Evolutionary conservation across 2,113 vertebrate genomes (phyloP).

Genomic region (Pristiophorus japonicus): DNA sequence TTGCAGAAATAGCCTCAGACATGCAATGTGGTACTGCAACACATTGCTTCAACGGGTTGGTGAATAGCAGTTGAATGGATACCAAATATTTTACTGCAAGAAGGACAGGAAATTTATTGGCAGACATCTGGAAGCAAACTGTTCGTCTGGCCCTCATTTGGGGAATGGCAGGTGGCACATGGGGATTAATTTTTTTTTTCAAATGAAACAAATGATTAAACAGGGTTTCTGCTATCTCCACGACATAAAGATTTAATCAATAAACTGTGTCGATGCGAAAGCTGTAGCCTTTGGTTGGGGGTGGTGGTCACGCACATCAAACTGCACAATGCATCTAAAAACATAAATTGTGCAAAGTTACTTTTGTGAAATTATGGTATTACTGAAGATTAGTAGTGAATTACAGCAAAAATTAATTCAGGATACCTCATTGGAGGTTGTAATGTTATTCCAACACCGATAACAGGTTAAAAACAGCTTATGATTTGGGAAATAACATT

Average conservation of each 20-base stretch:
- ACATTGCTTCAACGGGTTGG: background rate
- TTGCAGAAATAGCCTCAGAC: background rate
- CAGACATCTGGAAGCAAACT: background rate
- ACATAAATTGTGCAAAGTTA: background rate
- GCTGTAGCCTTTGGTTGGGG: too few relatives aligned
- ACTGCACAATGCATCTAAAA: background rate
- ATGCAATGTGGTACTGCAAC: background rate
- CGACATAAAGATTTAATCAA: background rate
- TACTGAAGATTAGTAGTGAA: background rate
- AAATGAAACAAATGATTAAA: conserved; percentile 29
- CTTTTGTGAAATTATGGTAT: background rate
- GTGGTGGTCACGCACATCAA: background rate
- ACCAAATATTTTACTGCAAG: background rate
- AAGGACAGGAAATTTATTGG: background rate
- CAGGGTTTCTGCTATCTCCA: background rate
- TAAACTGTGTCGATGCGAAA: background rate
- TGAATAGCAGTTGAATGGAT: background rate
- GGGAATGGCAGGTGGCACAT: background rate
- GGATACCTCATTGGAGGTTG: background rate
- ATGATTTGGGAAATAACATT: background rate
- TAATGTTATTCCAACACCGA: background rate
- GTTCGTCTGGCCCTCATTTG: conserved; percentile 10
- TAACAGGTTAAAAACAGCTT: background rate
- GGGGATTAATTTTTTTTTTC: background rate
- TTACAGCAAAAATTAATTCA: background rate